Base-by-base conservation (phyloP, 2,888 invertebrate species). In the Drosophila colorata region DNA sequence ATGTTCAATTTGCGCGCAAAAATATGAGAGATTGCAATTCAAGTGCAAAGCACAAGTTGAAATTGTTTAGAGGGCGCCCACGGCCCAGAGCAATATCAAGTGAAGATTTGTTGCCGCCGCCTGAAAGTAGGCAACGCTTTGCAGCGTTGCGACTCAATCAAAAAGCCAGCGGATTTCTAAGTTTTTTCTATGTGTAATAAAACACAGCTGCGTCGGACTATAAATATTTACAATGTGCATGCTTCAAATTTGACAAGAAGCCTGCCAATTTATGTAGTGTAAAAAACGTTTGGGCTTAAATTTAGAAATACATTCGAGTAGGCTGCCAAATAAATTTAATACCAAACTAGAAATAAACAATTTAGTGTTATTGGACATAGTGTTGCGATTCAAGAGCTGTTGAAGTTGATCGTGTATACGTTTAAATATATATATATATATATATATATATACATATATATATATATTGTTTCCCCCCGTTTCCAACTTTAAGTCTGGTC, bases 91-190 rank as follows among this genome's bases (percentile, higher is more conserved):
- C 67, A 58, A 51, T 43, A 47, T 18, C 18, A 1, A 33, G 20
- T 20, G 20, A 33, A 20, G 37, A 51, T 48, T 68, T 74, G 8
- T 47, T 25, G 43, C 6, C 23, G 43, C 52, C 31, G 77, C 84
- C 88, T 47, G 58, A 80, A 69, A 88, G 78, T 80, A 77, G 74
- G 84, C 87, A 70, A 69, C 73, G 52, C 38, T 58, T 28, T 11
- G 13, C 16, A 9, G 14, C 4, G 20, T 23, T n/a, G 38, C 41
- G 13, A 20, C 9, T 20, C 23, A 33, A 33, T 33, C 33, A 33
- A 33, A 33, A 13, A 13, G 33, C 9, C 31, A 11, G 16, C 18
- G 2, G 6, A 9, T 14, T 33, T 4, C 14, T 8, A n/a, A 33
- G 14, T n/a, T 33, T 11, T 38, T n/a, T 2, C 20, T 13, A 3